Evolutionary conservation across 1,140 invertebrate species (phyloP), one percentile per base, ranked within the genome.

Genomic region (Drosophila sproati): DNA sequence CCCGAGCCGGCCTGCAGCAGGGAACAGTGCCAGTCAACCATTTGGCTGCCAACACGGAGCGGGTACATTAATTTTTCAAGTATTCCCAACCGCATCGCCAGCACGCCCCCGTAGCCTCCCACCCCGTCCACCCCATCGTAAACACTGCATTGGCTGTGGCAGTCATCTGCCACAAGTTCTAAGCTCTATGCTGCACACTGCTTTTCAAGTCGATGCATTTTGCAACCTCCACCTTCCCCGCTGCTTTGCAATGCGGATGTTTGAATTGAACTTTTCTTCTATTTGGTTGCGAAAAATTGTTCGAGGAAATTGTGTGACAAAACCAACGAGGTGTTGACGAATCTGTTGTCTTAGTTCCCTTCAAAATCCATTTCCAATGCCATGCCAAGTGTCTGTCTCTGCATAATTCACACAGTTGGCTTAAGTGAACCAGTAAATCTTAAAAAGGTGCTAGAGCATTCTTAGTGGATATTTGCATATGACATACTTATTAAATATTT

Each of bases 51-150:
- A 82, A 87, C 77, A 82, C 82, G 76, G 85, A 70, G 77, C 78
- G 85, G 85, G 80, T 78, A 88, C 85, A 85, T 88, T 88, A 88
- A 88, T 69, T 88, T 89, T 88, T 88, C 85, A 89, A 88, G 85
- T 85, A 73, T 48, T 48, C 43, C 41, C 20, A 55, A 66, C 45
- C 57, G 50, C 60, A 66, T 41, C 57, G 50, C 60, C 61, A 45
- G n/a, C 43, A 34, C 43, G 8, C 66, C 35, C 43, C 6, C 55
- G 3, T 4, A 34, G 34, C 34, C 39, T 10, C 8, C 32, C 56
- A 20, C 43, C 35, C 48, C 31, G 5, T 5, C 43, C 47, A 29
- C 43, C 51, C 34, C 3, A 10, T 73, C 62, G 61, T 80, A 80
- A 67, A 73, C n/a, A 29, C 29, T 4, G 60, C 64, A 52, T 48